Conservation (phyloP, 1,140 invertebrate species). For the Dryas iulia region DNA sequence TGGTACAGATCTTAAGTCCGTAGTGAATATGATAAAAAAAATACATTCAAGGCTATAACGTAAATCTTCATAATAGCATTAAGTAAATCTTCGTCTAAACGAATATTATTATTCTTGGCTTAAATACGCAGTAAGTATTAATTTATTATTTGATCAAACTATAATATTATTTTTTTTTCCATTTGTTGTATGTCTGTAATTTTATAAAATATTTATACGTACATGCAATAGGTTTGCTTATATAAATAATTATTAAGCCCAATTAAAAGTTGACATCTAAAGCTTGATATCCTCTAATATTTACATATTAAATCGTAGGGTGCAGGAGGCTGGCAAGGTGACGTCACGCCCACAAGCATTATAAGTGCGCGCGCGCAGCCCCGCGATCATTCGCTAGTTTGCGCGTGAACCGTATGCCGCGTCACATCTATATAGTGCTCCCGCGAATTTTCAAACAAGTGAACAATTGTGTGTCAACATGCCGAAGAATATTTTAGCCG, state of each 20-base stretch:
- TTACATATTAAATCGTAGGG: constrained; percentile 5
- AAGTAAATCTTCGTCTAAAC: no score
- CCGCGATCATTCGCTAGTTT: constrained; percentile 38
- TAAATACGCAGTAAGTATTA: no score
- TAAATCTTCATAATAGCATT: no score
- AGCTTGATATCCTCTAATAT: background rate
- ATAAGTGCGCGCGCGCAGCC: constrained; percentile 42
- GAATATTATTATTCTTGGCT: no score
- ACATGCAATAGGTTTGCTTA: background rate
- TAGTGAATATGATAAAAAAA: no score
- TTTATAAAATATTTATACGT: background rate
- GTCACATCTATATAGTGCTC: constrained; percentile 33
- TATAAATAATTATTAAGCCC: background rate
- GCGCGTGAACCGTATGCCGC: constrained; percentile 50
- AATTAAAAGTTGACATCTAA: background rate
- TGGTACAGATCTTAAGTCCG: no score
- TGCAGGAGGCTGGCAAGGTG: constrained; percentile 34
- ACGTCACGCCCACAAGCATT: constrained; percentile 44
- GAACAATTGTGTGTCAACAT: constrained; percentile 50
- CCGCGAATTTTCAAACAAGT: constrained; percentile 39
- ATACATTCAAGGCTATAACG: no score
- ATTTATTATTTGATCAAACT: background rate
- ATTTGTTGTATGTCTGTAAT: background rate
- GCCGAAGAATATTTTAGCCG: constrained; percentile 71
- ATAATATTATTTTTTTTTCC: background rate